A percentile compares a stretch with the other conserved stretches of the same genome.
Evolutionary conservation across 2,113 vertebrate genomes (phyloP).

Genomic region (Grantiella picta): DNA sequence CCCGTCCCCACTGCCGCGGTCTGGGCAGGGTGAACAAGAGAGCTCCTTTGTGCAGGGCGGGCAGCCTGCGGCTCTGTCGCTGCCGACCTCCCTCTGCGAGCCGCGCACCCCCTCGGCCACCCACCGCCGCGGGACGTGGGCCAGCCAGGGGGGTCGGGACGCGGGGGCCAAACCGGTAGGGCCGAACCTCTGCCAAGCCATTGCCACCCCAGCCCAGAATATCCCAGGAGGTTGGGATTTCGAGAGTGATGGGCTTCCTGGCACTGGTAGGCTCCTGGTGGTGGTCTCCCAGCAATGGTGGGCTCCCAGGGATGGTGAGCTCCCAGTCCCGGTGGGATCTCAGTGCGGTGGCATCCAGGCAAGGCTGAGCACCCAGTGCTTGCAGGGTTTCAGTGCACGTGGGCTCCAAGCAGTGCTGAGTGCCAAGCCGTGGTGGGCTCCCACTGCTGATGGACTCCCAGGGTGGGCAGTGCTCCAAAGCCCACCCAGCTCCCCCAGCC

Average conservation of each 20-base stretch:
- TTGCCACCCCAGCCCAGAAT: not conserved
- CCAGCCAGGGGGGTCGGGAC: not conserved
- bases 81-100: not conserved
- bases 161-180: fast-evolving
- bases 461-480: not conserved
- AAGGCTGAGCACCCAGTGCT: not conserved
- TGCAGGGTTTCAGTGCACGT: not conserved
- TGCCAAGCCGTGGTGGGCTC: not conserved
- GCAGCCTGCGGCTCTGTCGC: fast-evolving
- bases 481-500: not conserved
- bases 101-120: not conserved
- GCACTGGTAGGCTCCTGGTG: not conserved
- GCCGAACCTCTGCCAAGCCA: not conserved
- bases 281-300: not conserved
- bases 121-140: not conserved
- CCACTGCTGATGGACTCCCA: not conserved
- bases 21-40: not conserved
- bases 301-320: too few species aligned
- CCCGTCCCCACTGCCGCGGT: fast-evolving
- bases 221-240: too few species aligned
- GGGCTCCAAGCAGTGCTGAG: not conserved
- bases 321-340: not conserved
- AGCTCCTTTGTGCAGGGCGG: not conserved
- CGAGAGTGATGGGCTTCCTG: not conserved
- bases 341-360: not conserved